phyloP scores from a whole-genome alignment of 2,888 invertebrate species.

The Pristionchus japonicus region DNA sequence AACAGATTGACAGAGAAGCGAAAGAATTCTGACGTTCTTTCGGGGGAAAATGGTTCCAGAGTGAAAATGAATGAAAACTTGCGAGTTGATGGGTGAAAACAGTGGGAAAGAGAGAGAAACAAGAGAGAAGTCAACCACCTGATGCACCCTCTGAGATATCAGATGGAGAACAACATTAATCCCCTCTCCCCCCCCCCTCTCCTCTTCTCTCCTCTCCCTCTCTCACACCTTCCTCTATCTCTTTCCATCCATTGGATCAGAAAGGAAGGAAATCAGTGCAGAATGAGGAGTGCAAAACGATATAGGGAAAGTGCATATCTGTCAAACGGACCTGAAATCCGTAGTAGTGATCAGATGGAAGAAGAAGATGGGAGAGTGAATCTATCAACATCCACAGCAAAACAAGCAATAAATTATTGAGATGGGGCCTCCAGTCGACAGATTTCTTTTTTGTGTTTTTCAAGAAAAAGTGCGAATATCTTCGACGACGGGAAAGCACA shows the following conservation, averaged over 20 bases:
- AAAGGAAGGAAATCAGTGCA: background rate
- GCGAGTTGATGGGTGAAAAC: too few species aligned
- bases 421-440: background rate
- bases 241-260: background rate
- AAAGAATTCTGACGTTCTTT: background rate
- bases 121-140: background rate
- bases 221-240: background rate
- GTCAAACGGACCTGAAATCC: background rate
- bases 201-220: background rate
- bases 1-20: background rate
- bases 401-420: background rate
- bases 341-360: background rate
- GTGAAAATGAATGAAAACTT: background rate
- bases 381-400: too few species aligned
- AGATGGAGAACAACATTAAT: conserved; percentile 16
- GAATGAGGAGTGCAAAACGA: background rate
- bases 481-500: background rate
- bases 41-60: background rate
- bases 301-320: background rate
- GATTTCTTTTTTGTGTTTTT: background rate
- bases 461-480: background rate
- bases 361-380: background rate
- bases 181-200: background rate
- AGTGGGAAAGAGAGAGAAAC: background rate
- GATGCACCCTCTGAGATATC: conserved; percentile 2